A percentile compares a stretch with the other conserved stretches of the same genome.
Evolutionary conservation across 2,797 vertebrate species (phyloP).

Genomic region (Cynodonichthys magdalenae): DNA sequence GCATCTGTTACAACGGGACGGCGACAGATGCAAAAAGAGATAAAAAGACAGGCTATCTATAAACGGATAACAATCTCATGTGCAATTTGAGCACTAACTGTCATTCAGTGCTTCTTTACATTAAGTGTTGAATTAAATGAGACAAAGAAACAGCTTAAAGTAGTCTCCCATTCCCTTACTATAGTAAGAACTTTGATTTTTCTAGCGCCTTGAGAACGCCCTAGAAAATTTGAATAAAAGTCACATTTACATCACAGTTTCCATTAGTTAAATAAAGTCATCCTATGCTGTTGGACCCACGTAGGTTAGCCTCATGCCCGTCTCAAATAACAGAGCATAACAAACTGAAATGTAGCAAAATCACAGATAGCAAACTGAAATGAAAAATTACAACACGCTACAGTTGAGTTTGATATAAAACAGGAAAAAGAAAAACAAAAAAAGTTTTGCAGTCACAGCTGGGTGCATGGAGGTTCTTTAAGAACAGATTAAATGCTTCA

Average conservation of each 20-base stretch:
- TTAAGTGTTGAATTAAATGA: conserved; percentile 49
- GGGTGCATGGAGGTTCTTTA: conserved; percentile 53
- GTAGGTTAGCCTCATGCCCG: conserved; percentile 55
- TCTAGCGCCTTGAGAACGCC: conserved; percentile 39
- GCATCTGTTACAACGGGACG: conserved; percentile 42
- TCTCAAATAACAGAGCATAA: conserved; percentile 32
- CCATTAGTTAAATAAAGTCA: conserved; percentile 43
- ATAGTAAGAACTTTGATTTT: conserved; percentile 40
- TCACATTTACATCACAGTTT: conserved; percentile 22
- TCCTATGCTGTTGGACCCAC: conserved; percentile 52
- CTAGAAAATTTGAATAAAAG: conserved; percentile 40
- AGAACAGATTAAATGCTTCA: conserved; percentile 57
- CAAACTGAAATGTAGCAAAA: conserved; percentile 62
- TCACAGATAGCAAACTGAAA: conserved; percentile 57
- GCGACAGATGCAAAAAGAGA: conserved; percentile 46
- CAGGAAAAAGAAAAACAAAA: conserved; percentile 30
- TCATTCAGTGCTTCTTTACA: conserved; percentile 67
- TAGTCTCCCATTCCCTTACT: conserved; percentile 42
- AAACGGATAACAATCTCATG: conserved; percentile 56
- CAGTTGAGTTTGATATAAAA: conserved; percentile 62
- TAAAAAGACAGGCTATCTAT: conserved; percentile 57
- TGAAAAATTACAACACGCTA: conserved; percentile 67
- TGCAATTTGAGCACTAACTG: conserved; percentile 55
- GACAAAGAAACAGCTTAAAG: conserved; percentile 32
- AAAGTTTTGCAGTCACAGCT: conserved; percentile 68